phyloP scores from a whole-genome alignment of 2,888 invertebrate genomes.

The Eurois occulta region DNA sequence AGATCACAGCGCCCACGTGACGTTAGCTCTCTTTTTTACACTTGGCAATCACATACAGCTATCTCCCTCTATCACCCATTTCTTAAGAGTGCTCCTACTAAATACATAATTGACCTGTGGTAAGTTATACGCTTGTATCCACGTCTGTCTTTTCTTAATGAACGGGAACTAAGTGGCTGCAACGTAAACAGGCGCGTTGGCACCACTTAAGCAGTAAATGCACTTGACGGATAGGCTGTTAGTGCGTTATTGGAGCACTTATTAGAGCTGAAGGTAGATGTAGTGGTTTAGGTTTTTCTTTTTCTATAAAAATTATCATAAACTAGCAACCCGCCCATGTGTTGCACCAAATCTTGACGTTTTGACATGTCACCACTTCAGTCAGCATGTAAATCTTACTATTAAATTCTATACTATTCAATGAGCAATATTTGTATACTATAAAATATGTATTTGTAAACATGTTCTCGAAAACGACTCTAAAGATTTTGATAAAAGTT shows the following conservation, averaged over 20 bases:
- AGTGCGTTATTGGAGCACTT: constrained; percentile 15
- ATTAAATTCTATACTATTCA: neutral
- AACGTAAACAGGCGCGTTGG: constrained; percentile 34
- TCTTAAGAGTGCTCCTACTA: constrained; percentile 39
- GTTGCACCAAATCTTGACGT: neutral
- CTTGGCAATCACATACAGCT: neutral
- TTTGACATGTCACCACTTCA: neutral
- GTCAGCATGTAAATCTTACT: neutral
- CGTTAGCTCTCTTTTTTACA: constrained; percentile 31
- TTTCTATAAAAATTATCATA: neutral
- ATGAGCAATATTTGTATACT: too few species aligned
- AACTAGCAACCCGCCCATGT: neutral
- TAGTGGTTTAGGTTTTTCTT: neutral
- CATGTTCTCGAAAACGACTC: too few species aligned
- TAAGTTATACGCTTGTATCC: constrained; percentile 42
- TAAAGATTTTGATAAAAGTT: too few species aligned
- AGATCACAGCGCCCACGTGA: constrained; percentile 6
- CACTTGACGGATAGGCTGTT: constrained; percentile 15
- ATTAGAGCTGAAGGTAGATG: neutral
- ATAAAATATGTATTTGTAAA: too few species aligned
- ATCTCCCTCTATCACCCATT: constrained; percentile 21
- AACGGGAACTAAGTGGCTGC: constrained; percentile 52
- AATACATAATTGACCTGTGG: constrained; percentile 46
- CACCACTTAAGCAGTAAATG: constrained; percentile 50
- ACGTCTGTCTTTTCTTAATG: constrained; percentile 46